These are phyloP conservation scores for Lucilia cuprina DNA, from an alignment of 1,140 invertebrate species.

Conservation along the genomic window DNA sequence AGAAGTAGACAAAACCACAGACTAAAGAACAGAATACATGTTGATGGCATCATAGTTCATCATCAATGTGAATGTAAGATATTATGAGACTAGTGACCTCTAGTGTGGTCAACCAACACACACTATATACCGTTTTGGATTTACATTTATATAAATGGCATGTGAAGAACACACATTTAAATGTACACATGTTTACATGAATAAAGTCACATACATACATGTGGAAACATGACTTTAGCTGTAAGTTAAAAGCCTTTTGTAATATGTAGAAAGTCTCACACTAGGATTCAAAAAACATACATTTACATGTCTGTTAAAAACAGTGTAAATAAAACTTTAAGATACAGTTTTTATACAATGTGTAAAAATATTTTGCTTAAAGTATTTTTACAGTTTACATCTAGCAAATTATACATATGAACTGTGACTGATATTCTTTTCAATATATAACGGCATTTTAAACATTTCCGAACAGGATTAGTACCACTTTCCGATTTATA, in stretches of 20 bases:
- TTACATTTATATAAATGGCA: not conserved
- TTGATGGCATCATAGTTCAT: not conserved
- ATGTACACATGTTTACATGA: not conserved
- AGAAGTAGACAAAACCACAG: not conserved
- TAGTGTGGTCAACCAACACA: not conserved
- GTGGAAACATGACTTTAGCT: not conserved
- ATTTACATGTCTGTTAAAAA: too few species aligned
- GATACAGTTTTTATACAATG: too few species aligned
- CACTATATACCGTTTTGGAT: not conserved
- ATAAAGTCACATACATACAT: not conserved
- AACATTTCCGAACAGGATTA: too few species aligned
- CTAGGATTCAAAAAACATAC: not conserved
- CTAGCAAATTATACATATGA: too few species aligned
- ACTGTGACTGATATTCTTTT: too few species aligned
- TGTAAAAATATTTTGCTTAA: too few species aligned
- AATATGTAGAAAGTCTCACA: not conserved
- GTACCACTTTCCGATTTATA: too few species aligned
- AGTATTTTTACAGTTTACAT: too few species aligned
- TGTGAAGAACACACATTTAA: not conserved
- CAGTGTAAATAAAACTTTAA: too few species aligned
- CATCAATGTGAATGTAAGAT: not conserved
- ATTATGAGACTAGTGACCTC: constrained; percentile 6
- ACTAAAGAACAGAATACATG: not conserved
- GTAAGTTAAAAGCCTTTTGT: not conserved
- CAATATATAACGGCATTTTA: too few species aligned